Evolutionary conservation across 37 sponge, comb jelly and placozoan genomes (phyloP).

Genomic region (Beroe forskalii): DNA sequence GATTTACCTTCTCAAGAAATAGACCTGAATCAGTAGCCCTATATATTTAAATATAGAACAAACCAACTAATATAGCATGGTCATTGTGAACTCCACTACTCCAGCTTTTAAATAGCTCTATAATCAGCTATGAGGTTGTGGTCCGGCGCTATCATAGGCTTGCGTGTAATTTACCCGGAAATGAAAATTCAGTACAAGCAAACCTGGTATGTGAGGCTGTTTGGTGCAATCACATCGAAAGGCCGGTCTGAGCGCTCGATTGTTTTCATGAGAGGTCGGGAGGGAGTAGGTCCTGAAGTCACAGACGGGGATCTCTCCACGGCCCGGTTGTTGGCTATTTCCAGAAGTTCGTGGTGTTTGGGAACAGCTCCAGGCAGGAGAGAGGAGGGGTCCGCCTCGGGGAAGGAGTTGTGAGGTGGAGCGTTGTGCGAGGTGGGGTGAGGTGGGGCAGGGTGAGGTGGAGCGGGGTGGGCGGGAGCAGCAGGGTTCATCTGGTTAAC

Average conservation of each 20-base stretch:
- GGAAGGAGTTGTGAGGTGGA: not conserved
- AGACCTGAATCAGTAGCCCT: too few relatives aligned
- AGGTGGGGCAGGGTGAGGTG: not conserved
- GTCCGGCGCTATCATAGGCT: too few relatives aligned
- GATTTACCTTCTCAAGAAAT: too few relatives aligned
- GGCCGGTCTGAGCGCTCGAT: not conserved
- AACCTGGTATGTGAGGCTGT: conserved; percentile 56
- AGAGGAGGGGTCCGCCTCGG: not conserved
- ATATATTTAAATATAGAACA: too few relatives aligned
- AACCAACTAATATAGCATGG: too few relatives aligned
- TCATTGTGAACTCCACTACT: too few relatives aligned
- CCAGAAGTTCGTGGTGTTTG: conserved; percentile 37
- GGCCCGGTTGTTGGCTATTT: not conserved
- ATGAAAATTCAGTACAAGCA: too few relatives aligned
- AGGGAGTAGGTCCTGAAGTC: conserved; percentile 26
- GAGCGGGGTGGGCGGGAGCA: not conserved
- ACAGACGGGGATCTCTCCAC: conserved; percentile 54
- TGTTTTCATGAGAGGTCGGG: conserved; percentile 34
- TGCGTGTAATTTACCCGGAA: too few relatives aligned
- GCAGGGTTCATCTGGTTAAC: not conserved
- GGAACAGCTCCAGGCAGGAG: not conserved
- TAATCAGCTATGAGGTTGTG: too few relatives aligned
- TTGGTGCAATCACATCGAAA: not conserved
- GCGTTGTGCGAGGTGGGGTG: not conserved
- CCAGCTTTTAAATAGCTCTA: too few relatives aligned